Evolutionary conservation across 2,888 invertebrate genomes (phyloP).

Genomic region (Myathropa florea): DNA sequence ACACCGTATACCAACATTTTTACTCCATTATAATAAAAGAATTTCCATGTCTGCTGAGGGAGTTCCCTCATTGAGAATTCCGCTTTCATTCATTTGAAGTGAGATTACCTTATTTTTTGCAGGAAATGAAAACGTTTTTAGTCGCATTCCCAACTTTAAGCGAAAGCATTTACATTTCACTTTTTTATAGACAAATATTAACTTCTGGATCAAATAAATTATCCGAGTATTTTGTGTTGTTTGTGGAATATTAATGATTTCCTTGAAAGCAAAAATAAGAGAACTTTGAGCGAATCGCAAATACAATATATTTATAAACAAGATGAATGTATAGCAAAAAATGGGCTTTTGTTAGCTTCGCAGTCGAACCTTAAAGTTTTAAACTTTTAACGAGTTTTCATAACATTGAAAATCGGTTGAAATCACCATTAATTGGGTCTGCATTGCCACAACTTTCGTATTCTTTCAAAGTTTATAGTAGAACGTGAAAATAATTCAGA

Average conservation of each 20-base stretch:
- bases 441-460: slow-evolving; percentile 2
- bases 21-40: slow-evolving; percentile 60
- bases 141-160: slow-evolving; percentile 45
- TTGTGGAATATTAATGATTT: slow-evolving; percentile 59
- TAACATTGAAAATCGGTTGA: slow-evolving; percentile 60
- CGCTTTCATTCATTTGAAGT: slow-evolving; percentile 67
- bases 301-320: not conserved
- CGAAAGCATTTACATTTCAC: slow-evolving; percentile 51
- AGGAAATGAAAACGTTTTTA: slow-evolving; percentile 64
- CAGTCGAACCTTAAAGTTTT: slow-evolving; percentile 44
- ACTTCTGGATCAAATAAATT: slow-evolving; percentile 57
- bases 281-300: not conserved
- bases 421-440: slow-evolving; percentile 63
- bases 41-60: slow-evolving; percentile 54
- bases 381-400: slow-evolving; percentile 68
- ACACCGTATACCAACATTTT: slow-evolving; percentile 40
- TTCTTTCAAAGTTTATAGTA: slow-evolving; percentile 39
- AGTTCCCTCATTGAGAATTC: slow-evolving; percentile 69
- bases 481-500: slow-evolving; percentile 58
- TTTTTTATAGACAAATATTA: slow-evolving; percentile 49
- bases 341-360: slow-evolving; percentile 37
- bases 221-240: slow-evolving; percentile 29
- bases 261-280: slow-evolving; percentile 8
- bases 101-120: slow-evolving; percentile 47
- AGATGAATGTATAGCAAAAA: slow-evolving; percentile 16